Base-by-base conservation (phyloP, 2,888 invertebrate species). In the Zelleria hepariella region DNA sequence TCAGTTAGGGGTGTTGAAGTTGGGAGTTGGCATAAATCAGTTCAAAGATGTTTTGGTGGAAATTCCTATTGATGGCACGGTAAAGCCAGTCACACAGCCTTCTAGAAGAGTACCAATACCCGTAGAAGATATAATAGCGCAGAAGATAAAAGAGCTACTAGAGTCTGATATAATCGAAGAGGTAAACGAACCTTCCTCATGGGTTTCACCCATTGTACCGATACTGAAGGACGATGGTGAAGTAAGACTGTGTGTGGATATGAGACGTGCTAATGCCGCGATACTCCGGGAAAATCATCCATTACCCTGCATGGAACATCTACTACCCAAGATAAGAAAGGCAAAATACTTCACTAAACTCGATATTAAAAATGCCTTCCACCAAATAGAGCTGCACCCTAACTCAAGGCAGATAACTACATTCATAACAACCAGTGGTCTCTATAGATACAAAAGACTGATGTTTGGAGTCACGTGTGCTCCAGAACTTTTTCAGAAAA, bases 401-500 rank as follows among this genome's bases (percentile, higher is more conserved):
- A 64, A 70, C 10, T 74, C 72, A 0, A 61, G 72, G 60, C 62
- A 63, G n/a, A 69, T 78, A 8, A 79, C 78, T 49, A 77, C 75
- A 4, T 81, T 81, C 61, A 71, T 72, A 8, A 76, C 78, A 4
- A 66, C 66, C 23, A 65, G 64, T 47, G 78, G 78, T 0, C 56
- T 81, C 10, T 77, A 61, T 60, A 61, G 74, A 26, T 85, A 76
- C 61, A 82, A 79, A 63, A 53, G 78, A 15, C 32, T 79, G 6
- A 74, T 75, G 72, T 80, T 79, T 61, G 78, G 77, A 0, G 72
- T 83, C 8, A 67, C 66, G 1, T 77, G 77, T 57, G 86, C 86
- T 4, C 75, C 78, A 0, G 85, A 83, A 66, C 65, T 78, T 1
- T 84, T 79, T 62, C 78, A 82, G 65, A 76, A 80, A 65, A 68